Evolutionary conservation across 2,113 vertebrate genomes (phyloP).

Genomic region (Toxotes jaculatrix): DNA sequence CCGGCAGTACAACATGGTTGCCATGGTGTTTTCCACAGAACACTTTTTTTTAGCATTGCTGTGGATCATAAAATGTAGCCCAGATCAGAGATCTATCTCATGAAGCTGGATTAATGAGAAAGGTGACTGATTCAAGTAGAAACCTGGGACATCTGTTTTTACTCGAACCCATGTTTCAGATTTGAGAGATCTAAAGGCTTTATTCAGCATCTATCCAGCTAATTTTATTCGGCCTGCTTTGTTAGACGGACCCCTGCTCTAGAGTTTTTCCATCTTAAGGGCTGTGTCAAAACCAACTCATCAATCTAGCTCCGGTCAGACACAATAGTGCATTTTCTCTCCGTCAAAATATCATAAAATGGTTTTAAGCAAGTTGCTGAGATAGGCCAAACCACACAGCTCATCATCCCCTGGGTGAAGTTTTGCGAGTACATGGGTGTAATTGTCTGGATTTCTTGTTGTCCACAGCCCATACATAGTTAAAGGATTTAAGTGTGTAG

Average conservation of each 20-base stretch:
- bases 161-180: slow-evolving; percentile 37
- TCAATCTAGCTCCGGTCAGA: slow-evolving; percentile 42
- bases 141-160: slow-evolving; percentile 59
- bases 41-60: slow-evolving; percentile 2
- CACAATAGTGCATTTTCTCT: slow-evolving; percentile 35
- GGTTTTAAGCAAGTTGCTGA: slow-evolving; percentile 30
- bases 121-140: slow-evolving; percentile 8
- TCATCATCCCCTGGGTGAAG: slow-evolving; percentile 6
- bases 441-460: slow-evolving; percentile 52
- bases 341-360: slow-evolving; percentile 34
- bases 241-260: slow-evolving; percentile 7
- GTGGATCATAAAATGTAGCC: neutral
- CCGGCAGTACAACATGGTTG: slow-evolving; percentile 4
- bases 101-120: slow-evolving; percentile 17
- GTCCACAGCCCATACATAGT: slow-evolving; percentile 62
- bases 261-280: slow-evolving; percentile 17
- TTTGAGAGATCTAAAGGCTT: slow-evolving; percentile 37
- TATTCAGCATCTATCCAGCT: slow-evolving; percentile 36
- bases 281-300: slow-evolving; percentile 13
- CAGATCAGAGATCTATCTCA: slow-evolving; percentile 4
- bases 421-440: slow-evolving; percentile 48
- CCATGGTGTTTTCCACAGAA: neutral
- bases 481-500: slow-evolving; percentile 67
- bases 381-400: slow-evolving; percentile 41
- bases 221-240: slow-evolving; percentile 41